phyloP scores from a whole-genome alignment of 2,888 invertebrate genomes.

The Aleiodes leptofemur region DNA sequence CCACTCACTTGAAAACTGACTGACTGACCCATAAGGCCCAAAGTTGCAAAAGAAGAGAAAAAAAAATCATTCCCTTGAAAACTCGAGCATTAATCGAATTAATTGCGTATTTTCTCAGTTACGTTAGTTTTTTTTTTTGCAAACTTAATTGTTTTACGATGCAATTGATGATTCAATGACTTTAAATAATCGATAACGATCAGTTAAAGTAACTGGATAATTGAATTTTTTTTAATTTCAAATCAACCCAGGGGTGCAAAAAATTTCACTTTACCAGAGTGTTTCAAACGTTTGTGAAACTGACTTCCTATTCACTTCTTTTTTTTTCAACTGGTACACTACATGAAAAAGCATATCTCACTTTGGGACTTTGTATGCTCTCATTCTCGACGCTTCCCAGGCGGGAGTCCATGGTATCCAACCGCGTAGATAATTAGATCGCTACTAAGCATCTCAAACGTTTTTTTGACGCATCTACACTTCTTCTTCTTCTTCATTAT shows the following conservation, averaged over 20 bases:
- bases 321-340: background rate
- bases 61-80: background rate
- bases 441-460: constrained; percentile 72
- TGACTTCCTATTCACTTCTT: background rate
- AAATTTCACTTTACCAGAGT: background rate
- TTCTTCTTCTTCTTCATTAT: constrained; percentile 54
- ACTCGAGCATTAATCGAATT: constrained; percentile 25
- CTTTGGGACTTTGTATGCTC: constrained; percentile 48
- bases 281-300: constrained; percentile 24
- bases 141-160: constrained; percentile 15
- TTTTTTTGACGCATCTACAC: constrained; percentile 64
- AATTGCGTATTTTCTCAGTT: constrained; percentile 20
- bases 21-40: constrained; percentile 54
- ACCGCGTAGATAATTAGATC: constrained; percentile 75
- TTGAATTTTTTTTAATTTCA: background rate
- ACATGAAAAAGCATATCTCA: constrained; percentile 24
- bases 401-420: constrained; percentile 72
- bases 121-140: background rate
- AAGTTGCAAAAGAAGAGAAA: background rate
- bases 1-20: constrained; percentile 53
- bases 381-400: constrained; percentile 62
- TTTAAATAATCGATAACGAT: constrained; percentile 14
- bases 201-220: constrained; percentile 6
- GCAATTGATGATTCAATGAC: constrained; percentile 18
- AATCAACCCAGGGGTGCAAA: constrained; percentile 22